Percentiles rank a stretch among this genome's conserved stretches.
phyloP scores from a whole-genome alignment of 1,140 invertebrate species.

The Mya arenaria region DNA sequence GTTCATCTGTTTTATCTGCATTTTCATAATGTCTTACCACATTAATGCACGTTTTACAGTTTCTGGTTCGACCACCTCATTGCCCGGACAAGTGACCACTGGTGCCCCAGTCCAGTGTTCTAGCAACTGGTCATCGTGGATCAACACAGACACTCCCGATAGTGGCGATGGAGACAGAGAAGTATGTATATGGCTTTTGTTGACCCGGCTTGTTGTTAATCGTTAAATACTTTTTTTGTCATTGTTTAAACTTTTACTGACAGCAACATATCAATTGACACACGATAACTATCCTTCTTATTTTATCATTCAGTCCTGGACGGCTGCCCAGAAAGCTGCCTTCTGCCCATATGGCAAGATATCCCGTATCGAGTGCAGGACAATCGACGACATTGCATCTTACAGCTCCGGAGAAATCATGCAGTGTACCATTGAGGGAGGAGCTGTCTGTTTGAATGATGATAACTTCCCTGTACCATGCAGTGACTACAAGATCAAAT shows the following conservation, averaged over 20 bases:
- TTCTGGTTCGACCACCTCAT: no score
- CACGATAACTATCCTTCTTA: no score
- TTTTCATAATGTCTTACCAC: no score
- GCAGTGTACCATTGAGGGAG: slow-evolving; percentile 59
- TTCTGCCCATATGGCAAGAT: slow-evolving; percentile 68
- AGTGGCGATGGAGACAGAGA: slow-evolving; percentile 47
- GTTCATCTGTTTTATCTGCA: no score
- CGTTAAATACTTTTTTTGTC: no score
- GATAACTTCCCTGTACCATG: slow-evolving; percentile 74
- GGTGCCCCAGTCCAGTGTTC: slow-evolving; percentile 13
- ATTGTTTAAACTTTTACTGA: no score
- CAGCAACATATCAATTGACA: no score
- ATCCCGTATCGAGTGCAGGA: slow-evolving; percentile 67
- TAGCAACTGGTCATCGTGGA: slow-evolving; percentile 39
- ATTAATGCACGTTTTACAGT: no score
- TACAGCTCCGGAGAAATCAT: slow-evolving; percentile 61
- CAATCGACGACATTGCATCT: slow-evolving; percentile 58
- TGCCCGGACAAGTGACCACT: slow-evolving; percentile 13
- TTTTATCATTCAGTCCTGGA: slow-evolving; percentile 32
- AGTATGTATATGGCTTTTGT: no score
- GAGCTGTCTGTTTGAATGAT: slow-evolving; percentile 64
- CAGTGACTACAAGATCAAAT: slow-evolving; percentile 80
- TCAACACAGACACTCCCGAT: slow-evolving; percentile 36
- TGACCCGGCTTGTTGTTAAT: no score
- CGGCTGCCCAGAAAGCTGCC: background rate